These are phyloP conservation scores for Drosophila ohnishii DNA, from an alignment of 1,140 invertebrate species.

Conservation along the genomic window DNA sequence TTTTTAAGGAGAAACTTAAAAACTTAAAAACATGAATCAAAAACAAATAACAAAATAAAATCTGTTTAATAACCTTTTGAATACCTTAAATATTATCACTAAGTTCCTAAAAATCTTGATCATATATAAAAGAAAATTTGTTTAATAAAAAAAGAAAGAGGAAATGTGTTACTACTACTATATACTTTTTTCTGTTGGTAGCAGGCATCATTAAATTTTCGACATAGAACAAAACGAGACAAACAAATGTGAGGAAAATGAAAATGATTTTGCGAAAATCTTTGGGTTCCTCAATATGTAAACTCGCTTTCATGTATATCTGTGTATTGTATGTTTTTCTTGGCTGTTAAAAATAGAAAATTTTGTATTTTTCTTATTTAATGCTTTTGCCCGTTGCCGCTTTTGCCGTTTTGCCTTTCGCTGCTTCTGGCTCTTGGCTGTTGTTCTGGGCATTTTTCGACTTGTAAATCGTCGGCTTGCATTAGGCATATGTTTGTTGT, in stretches of 20 bases:
- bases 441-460: conserved; percentile 56
- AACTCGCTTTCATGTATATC: conserved; percentile 36
- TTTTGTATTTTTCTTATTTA: conserved; percentile 80
- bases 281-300: conserved; percentile 31
- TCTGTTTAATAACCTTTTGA: not conserved
- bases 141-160: not conserved
- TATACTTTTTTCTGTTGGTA: conserved; percentile 16
- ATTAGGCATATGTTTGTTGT: conserved; percentile 71
- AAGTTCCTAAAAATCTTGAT: too few species aligned
- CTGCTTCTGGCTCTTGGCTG: conserved; percentile 14
- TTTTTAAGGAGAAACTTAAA: not conserved
- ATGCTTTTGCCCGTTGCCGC: conserved; percentile 58
- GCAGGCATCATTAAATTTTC: conserved; percentile 20
- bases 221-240: conserved; percentile 47
- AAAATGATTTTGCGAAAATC: conserved; percentile 80
- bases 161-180: not conserved
- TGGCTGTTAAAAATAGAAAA: conserved; percentile 73
- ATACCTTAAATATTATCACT: not conserved
- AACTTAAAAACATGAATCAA: not conserved
- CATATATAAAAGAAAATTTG: not conserved
- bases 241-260: conserved; percentile 46
- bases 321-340: conserved; percentile 76
- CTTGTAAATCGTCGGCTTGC: conserved; percentile 82
- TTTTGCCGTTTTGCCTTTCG: conserved; percentile 27
- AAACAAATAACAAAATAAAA: not conserved